A percentile compares a stretch with the other conserved stretches of the same genome.
These are phyloP conservation scores for Catotricha subobsoleta DNA, from an alignment of 2,888 invertebrate genomes.

Conservation along the genomic window DNA sequence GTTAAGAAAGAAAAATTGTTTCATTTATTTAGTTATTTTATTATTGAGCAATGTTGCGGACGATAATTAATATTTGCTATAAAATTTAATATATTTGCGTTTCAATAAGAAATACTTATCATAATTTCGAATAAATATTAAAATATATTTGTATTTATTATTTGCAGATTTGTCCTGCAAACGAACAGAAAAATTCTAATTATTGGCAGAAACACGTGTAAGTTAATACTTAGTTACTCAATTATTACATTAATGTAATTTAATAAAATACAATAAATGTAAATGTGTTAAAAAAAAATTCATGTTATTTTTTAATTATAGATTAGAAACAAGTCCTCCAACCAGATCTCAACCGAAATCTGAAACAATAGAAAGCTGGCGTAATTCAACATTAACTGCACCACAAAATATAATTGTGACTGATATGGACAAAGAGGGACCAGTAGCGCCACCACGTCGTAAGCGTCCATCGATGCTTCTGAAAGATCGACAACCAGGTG, in stretches of 20 bases:
- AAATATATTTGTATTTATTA: not conserved
- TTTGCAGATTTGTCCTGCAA: conserved; percentile 13
- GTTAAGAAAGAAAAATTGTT: too few relatives aligned
- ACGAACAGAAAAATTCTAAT: conserved; percentile 9
- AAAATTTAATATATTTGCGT: too few relatives aligned
- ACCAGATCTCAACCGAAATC: conserved; percentile 8
- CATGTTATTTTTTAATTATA: conserved; percentile 2
- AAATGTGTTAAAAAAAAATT: not conserved
- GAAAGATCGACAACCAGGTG: conserved; percentile 8
- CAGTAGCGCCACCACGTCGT: conserved; percentile 14
- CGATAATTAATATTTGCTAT: too few relatives aligned
- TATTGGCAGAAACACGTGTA: conserved; percentile 15
- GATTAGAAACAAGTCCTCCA: conserved; percentile 7
- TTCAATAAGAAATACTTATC: too few relatives aligned
- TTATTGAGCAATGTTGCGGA: too few relatives aligned
- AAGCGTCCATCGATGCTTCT: conserved; percentile 10
- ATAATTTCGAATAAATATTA: not conserved
- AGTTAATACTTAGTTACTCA: conserved; percentile 5
- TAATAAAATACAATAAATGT: not conserved
- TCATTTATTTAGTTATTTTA: too few relatives aligned
- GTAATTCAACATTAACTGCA: conserved; percentile 11
- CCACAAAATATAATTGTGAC: conserved; percentile 7
- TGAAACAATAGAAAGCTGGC: conserved; percentile 9
- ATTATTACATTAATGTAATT: not conserved
- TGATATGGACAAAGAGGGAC: conserved; percentile 1